phyloP scores from a whole-genome alignment of 2,113 vertebrate species.

The Ammospiza caudacuta region DNA sequence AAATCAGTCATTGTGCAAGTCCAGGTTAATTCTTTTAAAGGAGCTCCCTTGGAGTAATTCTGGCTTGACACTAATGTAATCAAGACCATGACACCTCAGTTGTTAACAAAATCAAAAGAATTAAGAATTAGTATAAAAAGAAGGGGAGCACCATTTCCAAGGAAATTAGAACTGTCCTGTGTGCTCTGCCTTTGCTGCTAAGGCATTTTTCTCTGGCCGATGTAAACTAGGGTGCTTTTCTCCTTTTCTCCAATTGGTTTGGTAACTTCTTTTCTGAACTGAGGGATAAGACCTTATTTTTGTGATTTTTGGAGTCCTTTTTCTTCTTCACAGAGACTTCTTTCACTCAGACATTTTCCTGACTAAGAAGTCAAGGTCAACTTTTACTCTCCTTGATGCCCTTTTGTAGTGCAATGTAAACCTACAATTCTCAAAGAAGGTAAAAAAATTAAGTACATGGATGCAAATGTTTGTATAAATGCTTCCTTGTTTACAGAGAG shows the following conservation, averaged over 20 bases:
- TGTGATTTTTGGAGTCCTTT: neutral
- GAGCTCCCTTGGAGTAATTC: no score
- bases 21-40: no score
- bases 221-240: neutral
- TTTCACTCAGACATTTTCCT: neutral
- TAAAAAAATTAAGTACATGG: neutral
- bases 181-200: neutral
- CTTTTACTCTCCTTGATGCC: neutral
- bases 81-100: no score
- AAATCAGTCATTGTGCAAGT: neutral
- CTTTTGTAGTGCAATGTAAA: neutral
- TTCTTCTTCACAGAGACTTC: neutral
- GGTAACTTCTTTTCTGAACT: neutral
- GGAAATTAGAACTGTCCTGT: neutral
- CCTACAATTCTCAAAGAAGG: neutral
- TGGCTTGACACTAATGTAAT: no score
- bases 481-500: neutral
- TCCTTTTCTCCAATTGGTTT: neutral
- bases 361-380: neutral
- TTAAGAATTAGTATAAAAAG: no score
- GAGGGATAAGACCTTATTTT: neutral
- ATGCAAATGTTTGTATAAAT: neutral
- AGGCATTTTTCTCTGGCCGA: neutral
- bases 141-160: neutral
- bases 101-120: no score